These are phyloP conservation scores for Drosophila persimilis DNA, from an alignment of 1,140 invertebrate species.

Conservation along the genomic window DNA sequence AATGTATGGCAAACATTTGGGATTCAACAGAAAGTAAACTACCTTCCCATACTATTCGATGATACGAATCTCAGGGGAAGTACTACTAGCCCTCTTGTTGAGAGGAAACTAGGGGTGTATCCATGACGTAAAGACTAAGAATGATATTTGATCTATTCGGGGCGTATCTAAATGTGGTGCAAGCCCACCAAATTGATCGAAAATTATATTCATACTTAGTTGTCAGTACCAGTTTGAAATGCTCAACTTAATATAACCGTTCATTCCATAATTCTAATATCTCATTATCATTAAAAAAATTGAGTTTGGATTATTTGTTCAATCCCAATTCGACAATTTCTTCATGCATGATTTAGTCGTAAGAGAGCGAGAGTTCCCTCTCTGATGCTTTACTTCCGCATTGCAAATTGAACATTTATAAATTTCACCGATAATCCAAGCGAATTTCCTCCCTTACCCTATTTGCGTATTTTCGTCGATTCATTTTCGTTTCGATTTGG, in stretches of 20 bases:
- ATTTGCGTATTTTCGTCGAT: background rate
- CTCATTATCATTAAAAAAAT: no score
- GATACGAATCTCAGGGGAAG: background rate
- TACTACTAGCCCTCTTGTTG: background rate
- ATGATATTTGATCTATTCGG: no score
- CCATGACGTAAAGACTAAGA: no score
- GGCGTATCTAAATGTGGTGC: no score
- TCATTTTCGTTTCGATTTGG: slow-evolving; percentile 4
- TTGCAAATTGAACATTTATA: slow-evolving; percentile 32
- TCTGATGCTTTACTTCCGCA: background rate
- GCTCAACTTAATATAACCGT: no score
- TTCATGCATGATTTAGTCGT: no score
- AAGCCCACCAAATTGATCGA: background rate
- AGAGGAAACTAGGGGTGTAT: no score
- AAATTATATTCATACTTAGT: background rate
- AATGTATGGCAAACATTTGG: background rate
- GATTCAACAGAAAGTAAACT: background rate
- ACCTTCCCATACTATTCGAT: background rate
- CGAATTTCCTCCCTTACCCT: background rate
- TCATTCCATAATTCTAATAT: no score
- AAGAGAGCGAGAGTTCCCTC: no score
- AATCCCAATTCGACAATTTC: no score
- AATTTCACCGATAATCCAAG: slow-evolving; percentile 3
- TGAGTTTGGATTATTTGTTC: no score
- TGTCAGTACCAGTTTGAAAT: no score